A percentile compares a stretch with the other conserved stretches of the same genome.
Evolutionary conservation across 2,113 vertebrate genomes (phyloP).

Genomic region (Pungitius pungitius): DNA sequence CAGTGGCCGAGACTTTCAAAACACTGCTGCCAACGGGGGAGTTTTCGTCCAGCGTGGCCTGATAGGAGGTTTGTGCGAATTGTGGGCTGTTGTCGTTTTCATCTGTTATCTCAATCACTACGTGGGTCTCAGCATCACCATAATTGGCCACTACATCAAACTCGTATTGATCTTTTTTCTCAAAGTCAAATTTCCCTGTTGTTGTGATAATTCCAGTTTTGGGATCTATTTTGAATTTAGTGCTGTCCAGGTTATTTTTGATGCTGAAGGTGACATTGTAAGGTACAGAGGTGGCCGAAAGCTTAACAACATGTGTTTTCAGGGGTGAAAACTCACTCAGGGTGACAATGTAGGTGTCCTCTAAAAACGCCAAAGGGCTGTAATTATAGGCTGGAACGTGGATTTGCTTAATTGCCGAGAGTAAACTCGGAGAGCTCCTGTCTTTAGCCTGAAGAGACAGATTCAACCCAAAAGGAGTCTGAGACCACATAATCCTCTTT

Average conservation of each 20-base stretch:
- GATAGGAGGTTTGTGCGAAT: slow-evolving; percentile 85
- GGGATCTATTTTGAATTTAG: slow-evolving; percentile 86
- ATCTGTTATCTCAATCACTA: slow-evolving; percentile 86
- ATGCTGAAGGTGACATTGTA: slow-evolving; percentile 85
- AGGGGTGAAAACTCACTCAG: slow-evolving; percentile 91
- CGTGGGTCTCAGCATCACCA: slow-evolving; percentile 77
- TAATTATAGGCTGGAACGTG: slow-evolving; percentile 84
- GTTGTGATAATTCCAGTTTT: slow-evolving; percentile 90
- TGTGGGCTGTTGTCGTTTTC: slow-evolving; percentile 91
- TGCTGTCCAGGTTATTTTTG: slow-evolving; percentile 79
- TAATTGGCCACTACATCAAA: slow-evolving; percentile 84
- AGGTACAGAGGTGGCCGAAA: slow-evolving; percentile 75
- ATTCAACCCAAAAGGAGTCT: slow-evolving; percentile 88
- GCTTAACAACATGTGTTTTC: slow-evolving; percentile 85
- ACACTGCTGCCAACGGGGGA: slow-evolving; percentile 87
- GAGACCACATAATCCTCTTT: slow-evolving; percentile 87
- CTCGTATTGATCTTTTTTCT: slow-evolving; percentile 83
- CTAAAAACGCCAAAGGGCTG: slow-evolving; percentile 82
- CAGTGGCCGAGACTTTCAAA: slow-evolving; percentile 85
- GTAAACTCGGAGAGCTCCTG: slow-evolving; percentile 77
- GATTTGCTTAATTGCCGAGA: slow-evolving; percentile 81
- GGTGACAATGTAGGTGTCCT: slow-evolving; percentile 83
- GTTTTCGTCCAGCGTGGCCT: slow-evolving; percentile 88
- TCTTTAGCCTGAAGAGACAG: slow-evolving; percentile 91
- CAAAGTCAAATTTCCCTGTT: slow-evolving; percentile 82